phyloP scores from a whole-genome alignment of 2,113 vertebrate species.

The Zosterops pallidus region DNA sequence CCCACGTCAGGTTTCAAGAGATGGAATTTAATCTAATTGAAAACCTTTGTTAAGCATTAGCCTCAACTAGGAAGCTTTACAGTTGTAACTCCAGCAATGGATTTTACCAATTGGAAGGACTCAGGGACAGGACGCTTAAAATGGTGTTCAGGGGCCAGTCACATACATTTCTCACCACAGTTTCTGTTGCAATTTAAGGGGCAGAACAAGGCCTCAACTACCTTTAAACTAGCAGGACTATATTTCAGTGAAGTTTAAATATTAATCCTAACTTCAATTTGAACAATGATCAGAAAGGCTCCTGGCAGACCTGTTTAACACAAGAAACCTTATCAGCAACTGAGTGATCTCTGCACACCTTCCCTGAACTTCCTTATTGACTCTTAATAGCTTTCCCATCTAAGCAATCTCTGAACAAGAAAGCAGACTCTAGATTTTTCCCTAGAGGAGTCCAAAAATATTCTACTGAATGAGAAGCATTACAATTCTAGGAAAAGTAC shows the following conservation, averaged over 20 bases:
- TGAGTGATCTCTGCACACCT: neutral
- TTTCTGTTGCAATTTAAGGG: neutral
- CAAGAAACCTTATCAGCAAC: neutral
- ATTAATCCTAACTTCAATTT: constrained; percentile 3
- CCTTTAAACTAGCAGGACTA: neutral
- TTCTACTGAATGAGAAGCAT: neutral
- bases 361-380: neutral
- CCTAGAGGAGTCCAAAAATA: neutral
- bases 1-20: neutral
- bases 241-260: neutral
- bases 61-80: neutral
- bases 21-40: neutral
- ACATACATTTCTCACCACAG: neutral
- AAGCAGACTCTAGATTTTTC: neutral
- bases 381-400: neutral
- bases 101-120: neutral
- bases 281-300: neutral
- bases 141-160: neutral
- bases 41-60: neutral
- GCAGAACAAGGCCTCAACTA: neutral
- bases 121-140: neutral
- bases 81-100: neutral
- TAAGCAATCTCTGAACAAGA: neutral
- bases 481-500: neutral
- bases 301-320: neutral